Percentiles rank a stretch among this genome's conserved stretches.
Evolutionary conservation across 2,888 invertebrate genomes (phyloP).

Genomic region (Eupithecia vulgata): DNA sequence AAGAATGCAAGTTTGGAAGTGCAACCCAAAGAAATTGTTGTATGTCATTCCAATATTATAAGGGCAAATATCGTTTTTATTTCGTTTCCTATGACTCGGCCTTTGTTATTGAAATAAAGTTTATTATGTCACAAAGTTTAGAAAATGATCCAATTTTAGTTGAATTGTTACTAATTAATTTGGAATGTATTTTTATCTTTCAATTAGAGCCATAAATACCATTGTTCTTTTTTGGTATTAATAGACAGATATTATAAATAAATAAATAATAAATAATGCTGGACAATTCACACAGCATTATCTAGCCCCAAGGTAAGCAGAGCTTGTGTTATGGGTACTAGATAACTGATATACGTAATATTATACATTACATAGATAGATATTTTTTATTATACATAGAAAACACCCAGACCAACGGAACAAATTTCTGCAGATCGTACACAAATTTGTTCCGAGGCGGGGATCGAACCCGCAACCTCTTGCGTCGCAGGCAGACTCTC

Average conservation of each 20-base stretch:
- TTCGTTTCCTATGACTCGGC: constrained; percentile 27
- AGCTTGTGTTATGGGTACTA: too few species aligned
- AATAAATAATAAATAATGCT: too few species aligned
- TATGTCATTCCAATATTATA: constrained; percentile 47
- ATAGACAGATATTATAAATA: neutral
- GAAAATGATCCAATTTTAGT: neutral
- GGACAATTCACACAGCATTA: too few species aligned
- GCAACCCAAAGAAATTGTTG: constrained; percentile 66
- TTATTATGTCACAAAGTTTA: neutral
- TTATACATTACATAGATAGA: too few species aligned
- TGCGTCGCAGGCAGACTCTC: too few species aligned
- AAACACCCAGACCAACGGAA: too few species aligned
- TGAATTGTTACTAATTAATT: neutral
- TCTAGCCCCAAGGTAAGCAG: too few species aligned
- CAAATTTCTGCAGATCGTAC: too few species aligned
- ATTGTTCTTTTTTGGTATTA: neutral
- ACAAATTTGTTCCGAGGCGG: too few species aligned
- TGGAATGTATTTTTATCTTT: neutral
- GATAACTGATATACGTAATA: too few species aligned
- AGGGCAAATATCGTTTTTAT: constrained; percentile 46
- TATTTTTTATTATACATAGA: too few species aligned
- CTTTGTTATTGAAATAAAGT: neutral
- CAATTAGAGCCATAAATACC: neutral
- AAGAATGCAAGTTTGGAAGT: constrained; percentile 73
- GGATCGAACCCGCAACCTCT: too few species aligned